These are phyloP conservation scores for Halcyon badia DNA, from an alignment of 2,797 vertebrate genomes.

Conservation along the genomic window DNA sequence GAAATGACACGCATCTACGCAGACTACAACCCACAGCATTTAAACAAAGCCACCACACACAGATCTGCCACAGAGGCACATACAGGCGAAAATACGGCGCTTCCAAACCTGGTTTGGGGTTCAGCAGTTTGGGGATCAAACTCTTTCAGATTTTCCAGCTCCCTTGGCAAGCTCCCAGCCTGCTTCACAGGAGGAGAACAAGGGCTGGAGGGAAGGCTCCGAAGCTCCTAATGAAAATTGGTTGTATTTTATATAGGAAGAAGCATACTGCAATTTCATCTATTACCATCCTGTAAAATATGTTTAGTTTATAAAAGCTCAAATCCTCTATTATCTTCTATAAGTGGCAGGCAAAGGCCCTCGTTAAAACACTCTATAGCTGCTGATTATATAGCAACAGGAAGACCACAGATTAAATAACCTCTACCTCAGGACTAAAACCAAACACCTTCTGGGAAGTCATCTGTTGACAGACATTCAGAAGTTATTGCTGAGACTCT, in stretches of 20 bases:
- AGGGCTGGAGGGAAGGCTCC: neutral
- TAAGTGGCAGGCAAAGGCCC: conserved; percentile 5
- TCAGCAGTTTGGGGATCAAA: neutral
- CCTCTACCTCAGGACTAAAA: neutral
- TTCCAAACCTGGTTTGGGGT: neutral
- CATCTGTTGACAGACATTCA: neutral
- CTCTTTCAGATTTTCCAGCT: neutral
- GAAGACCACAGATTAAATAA: conserved; percentile 1
- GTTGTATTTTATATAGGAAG: neutral
- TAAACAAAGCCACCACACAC: rapidly evolving
- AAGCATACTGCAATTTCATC: neutral
- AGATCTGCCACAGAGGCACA: rapidly evolving
- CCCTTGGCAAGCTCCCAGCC: neutral
- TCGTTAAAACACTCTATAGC: neutral
- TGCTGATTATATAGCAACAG: conserved; percentile 22
- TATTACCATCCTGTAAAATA: conserved; percentile 9
- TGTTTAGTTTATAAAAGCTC: conserved; percentile 4
- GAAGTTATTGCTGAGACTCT: neutral
- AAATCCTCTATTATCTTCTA: conserved; percentile 32
- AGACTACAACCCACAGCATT: neutral
- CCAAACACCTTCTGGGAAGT: conserved; percentile 13
- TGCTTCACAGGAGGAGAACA: neutral
- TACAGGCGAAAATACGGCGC: rapidly evolving
- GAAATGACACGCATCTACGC: neutral
- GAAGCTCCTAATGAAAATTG: neutral